Base-by-base conservation (phyloP, 2,888 invertebrate species). In the Diloba caeruleocephala region DNA sequence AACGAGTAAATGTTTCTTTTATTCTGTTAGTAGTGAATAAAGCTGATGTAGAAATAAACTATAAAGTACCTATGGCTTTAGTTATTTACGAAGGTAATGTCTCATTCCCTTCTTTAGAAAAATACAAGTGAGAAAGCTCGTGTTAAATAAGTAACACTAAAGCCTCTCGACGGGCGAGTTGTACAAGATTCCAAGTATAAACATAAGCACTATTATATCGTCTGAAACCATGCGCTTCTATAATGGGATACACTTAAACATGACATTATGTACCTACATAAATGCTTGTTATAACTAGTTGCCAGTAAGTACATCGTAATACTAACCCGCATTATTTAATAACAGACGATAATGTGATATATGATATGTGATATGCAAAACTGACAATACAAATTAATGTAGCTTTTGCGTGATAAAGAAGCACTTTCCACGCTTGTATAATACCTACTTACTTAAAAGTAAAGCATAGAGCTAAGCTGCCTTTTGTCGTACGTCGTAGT, bases 211-310 rank as follows among this genome's bases (percentile, higher is more conserved):
- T 42, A 57, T 45, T 31, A 8, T 41, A 50, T 38, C 25, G 42
- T 45, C 50, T 42, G 37, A 23, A 57, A 29, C 1, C 50, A 38
- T 45, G 42, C 29, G 31, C 23, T 38, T 38, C 45, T 45, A 45
- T 58, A 57, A 34, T 38, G 12, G 28, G n/a, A n/a, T 25, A 14
- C 13, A 12, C 28, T 28, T 39, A 37, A 54, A 61, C 39, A 44
- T 44, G 32, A 49, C 29, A n/a, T 36, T 10, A 23, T n/a, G 26
- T 32, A 56, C 8, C 4, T 31, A n/a, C 38, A 37, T 49, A 14
- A 26, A 44, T 37, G 13, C 10, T 21, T 14, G 17, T 57, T 33
- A 31, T 28, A 36, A 17, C 15, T 31, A 53, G 28, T 8, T 15
- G 2, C 4, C 21, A 14, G 34, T 12, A 23, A 14, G 34, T 12